Conservation (phyloP, 1,140 invertebrate genomes). For the Brachionus manjavacas region DNA sequence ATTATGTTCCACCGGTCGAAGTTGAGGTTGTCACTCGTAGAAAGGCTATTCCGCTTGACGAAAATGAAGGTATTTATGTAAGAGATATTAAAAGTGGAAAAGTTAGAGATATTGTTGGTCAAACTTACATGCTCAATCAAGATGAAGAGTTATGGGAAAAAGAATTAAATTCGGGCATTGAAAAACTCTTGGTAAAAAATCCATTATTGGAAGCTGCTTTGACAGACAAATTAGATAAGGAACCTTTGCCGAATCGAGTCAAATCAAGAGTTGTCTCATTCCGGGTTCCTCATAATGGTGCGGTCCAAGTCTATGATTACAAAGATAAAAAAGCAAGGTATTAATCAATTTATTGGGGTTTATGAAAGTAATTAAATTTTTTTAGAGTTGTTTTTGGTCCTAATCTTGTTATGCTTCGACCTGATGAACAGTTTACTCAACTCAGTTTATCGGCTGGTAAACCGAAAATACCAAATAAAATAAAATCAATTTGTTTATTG, state of each 20-base stretch:
- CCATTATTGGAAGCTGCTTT: background rate
- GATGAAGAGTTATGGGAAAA: constrained; percentile 62
- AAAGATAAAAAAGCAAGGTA: constrained; percentile 55
- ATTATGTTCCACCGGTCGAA: constrained; percentile 61
- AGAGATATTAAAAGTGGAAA: constrained; percentile 60
- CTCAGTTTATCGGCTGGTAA: constrained; percentile 54
- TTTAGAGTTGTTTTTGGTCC: constrained; percentile 53
- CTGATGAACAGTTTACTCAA: constrained; percentile 55
- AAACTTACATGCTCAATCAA: constrained; percentile 61
- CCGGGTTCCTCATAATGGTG: constrained; percentile 53
- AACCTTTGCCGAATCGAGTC: constrained; percentile 42
- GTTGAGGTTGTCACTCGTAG: constrained; percentile 59
- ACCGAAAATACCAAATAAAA: constrained; percentile 50
- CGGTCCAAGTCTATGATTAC: constrained; percentile 54
- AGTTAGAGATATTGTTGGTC: constrained; percentile 57
- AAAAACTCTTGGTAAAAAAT: constrained; percentile 44
- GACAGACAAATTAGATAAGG: background rate
- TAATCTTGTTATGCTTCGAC: constrained; percentile 52
- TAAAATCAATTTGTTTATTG: constrained; percentile 53
- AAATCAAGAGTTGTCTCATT: constrained; percentile 50
- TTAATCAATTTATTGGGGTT: background rate
- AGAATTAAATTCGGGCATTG: constrained; percentile 55
- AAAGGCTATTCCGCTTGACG: constrained; percentile 60
- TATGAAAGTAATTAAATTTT: background rate
- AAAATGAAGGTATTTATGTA: constrained; percentile 62